Conservation (phyloP, 2,888 invertebrate species). For the Bugulina stolonifera region DNA sequence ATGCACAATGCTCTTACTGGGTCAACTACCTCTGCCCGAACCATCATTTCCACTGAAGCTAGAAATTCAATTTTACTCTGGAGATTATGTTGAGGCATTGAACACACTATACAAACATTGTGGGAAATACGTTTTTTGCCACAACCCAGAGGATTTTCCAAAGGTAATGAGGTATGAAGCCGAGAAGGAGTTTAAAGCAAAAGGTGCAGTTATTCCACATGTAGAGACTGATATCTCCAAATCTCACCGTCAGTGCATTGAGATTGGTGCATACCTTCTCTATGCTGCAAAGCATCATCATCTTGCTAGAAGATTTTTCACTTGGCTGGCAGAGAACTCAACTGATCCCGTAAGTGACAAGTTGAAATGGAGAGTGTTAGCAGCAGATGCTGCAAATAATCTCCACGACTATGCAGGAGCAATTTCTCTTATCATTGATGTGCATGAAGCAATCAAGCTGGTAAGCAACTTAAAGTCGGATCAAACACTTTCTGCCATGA, state of each 20-base stretch:
- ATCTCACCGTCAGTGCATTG: not conserved
- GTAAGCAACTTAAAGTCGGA: not conserved
- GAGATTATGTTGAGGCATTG: not conserved
- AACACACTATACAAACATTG: not conserved
- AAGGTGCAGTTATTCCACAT: not conserved
- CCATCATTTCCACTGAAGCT: not conserved
- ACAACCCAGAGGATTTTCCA: not conserved
- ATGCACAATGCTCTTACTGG: not conserved
- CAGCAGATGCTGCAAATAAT: not conserved
- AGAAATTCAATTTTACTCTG: not conserved
- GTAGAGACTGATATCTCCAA: not conserved
- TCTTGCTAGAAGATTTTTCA: not conserved
- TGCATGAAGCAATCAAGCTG: not conserved
- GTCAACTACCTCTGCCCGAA: not conserved
- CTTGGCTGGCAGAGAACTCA: not conserved
- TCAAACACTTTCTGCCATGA: not conserved
- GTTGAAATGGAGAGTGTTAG: not conserved
- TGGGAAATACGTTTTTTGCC: not conserved
- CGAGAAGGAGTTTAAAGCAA: not conserved
- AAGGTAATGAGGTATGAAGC: not conserved
- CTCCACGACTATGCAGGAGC: not conserved
- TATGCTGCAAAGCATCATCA: not conserved
- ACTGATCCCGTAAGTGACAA: not conserved
- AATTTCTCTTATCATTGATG: not conserved
- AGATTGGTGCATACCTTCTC: not conserved